Percentiles rank a stretch among this genome's conserved stretches.
Evolutionary conservation across 2,113 vertebrate species (phyloP).

Genomic region (Salminus brasiliensis): DNA sequence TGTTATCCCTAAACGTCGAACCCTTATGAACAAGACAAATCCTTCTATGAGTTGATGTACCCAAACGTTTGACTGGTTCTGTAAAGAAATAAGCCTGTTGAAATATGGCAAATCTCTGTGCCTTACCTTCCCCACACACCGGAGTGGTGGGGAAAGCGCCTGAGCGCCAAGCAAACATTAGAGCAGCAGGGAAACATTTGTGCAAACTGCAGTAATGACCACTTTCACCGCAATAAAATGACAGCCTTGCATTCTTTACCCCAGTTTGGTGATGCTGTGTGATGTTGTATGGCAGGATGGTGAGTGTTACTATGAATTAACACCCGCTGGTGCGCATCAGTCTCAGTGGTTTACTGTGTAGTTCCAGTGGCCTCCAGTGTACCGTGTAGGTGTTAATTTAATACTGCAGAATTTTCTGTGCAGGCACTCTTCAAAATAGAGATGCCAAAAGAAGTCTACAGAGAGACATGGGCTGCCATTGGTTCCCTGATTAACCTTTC

Average conservation of each 20-base stretch:
- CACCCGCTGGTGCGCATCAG: not conserved
- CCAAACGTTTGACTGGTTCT: not conserved
- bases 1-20: too few species aligned
- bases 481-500: not conserved
- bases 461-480: too few species aligned
- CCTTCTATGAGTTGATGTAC: not conserved
- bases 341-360: not conserved
- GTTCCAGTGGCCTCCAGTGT: not conserved
- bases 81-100: not conserved
- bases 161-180: not conserved
- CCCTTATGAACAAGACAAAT: too few species aligned
- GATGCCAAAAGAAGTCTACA: not conserved
- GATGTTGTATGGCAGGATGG: not conserved
- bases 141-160: not conserved
- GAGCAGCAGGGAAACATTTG: not conserved
- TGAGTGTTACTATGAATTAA: not conserved
- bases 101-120: not conserved
- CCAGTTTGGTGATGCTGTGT: not conserved
- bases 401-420: not conserved
- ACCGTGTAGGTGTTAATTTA: not conserved
- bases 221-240: not conserved
- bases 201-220: constrained; percentile 11
- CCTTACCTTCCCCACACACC: not conserved
- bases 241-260: not conserved
- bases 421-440: not conserved